phyloP scores from a whole-genome alignment of 2,113 vertebrate genomes.

The Pimephales promelas region DNA sequence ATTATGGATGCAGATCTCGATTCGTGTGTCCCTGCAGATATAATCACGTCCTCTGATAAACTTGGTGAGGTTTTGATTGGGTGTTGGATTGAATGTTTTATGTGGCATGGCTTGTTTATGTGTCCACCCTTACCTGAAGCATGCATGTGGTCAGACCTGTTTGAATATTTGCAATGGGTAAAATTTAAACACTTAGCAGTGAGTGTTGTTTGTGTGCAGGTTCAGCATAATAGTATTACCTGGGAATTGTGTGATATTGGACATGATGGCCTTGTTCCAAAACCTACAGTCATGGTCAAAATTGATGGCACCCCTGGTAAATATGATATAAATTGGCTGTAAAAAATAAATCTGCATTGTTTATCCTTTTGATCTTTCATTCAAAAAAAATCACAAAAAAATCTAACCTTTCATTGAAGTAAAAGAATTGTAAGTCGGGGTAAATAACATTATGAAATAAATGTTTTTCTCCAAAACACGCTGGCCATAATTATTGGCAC shows the following conservation, averaged over 20 bases:
- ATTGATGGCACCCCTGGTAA: no score
- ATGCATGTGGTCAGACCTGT: slow-evolving; percentile 39
- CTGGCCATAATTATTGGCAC: no score
- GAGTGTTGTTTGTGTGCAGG: not conserved
- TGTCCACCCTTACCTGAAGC: not conserved
- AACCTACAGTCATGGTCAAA: no score
- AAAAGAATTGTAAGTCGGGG: no score
- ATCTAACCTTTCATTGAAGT: no score
- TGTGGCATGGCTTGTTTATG: slow-evolving; percentile 6
- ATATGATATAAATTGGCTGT: no score
- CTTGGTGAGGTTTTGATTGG: slow-evolving; percentile 83
- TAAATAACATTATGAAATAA: no score
- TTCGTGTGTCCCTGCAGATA: slow-evolving; percentile 86
- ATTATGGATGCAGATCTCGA: slow-evolving; percentile 91
- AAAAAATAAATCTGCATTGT: no score
- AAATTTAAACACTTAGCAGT: not conserved
- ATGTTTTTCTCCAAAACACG: no score
- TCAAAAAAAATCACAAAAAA: no score
- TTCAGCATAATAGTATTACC: not conserved
- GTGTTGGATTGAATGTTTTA: not conserved
- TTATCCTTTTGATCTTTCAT: no score
- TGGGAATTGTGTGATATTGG: not conserved
- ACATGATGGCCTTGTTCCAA: not conserved
- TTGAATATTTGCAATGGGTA: slow-evolving; percentile 51
- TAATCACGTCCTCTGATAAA: slow-evolving; percentile 88